phyloP scores from a whole-genome alignment of 1,140 invertebrate species.

The Drosophila bocki region DNA sequence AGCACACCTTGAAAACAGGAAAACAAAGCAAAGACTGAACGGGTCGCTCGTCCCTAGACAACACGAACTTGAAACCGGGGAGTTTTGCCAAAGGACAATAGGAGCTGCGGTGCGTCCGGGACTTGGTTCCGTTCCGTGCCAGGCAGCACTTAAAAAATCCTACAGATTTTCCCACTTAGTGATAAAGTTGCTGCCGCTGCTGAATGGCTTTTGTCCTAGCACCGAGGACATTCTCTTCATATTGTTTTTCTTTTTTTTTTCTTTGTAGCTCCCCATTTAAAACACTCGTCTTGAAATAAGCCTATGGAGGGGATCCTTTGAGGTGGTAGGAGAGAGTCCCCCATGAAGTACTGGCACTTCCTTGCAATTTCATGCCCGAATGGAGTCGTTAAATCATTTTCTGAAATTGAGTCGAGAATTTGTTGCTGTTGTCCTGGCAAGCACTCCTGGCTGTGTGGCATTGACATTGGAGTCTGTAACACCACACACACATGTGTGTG shows the following conservation, averaged over 20 bases:
- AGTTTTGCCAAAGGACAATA: slow-evolving; percentile 60
- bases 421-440: slow-evolving; percentile 45
- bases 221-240: slow-evolving; percentile 26
- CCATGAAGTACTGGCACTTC: slow-evolving; percentile 11
- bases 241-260: slow-evolving; percentile 5
- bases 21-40: slow-evolving; percentile 43
- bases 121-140: slow-evolving; percentile 4
- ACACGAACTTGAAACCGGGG: slow-evolving; percentile 53
- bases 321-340: slow-evolving; percentile 5
- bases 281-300: slow-evolving; percentile 65
- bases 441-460: slow-evolving; percentile 52
- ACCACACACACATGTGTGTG: slow-evolving; percentile 29
- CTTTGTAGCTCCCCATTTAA: slow-evolving; percentile 52
- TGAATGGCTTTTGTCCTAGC: slow-evolving; percentile 69
- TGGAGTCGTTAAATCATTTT: slow-evolving; percentile 83
- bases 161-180: slow-evolving; percentile 81
- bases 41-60: slow-evolving; percentile 44
- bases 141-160: slow-evolving; percentile 77
- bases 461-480: slow-evolving; percentile 59
- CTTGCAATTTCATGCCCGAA: slow-evolving; percentile 79
- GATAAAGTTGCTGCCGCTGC: slow-evolving; percentile 71
- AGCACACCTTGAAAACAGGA: slow-evolving; percentile 81
- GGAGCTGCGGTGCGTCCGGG: slow-evolving; percentile 31
- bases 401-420: slow-evolving; percentile 79
- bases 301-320: slow-evolving; percentile 30